phyloP scores from a whole-genome alignment of 2,888 invertebrate genomes.

The Belgica antarctica region DNA sequence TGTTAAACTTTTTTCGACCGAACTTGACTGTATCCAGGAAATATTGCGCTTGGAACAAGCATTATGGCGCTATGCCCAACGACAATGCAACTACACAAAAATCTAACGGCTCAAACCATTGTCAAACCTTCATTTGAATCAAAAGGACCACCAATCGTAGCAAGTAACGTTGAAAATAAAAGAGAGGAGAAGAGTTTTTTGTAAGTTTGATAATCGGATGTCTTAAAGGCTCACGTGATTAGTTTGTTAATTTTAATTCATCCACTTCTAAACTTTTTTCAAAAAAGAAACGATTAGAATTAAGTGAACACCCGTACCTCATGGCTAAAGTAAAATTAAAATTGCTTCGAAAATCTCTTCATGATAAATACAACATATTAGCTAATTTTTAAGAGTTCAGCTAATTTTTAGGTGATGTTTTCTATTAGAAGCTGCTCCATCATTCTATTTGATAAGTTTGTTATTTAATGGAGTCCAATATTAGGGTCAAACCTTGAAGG shows the following conservation, averaged over 20 bases:
- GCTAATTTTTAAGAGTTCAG: too few relatives aligned
- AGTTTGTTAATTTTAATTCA: too few relatives aligned
- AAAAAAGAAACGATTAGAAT: neutral
- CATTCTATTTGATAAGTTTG: too few relatives aligned
- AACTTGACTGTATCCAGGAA: conserved; percentile 4
- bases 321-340: too few relatives aligned
- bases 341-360: too few relatives aligned
- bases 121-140: conserved; percentile 54
- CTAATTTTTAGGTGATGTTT: too few relatives aligned
- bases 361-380: too few relatives aligned
- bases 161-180: conserved; percentile 45
- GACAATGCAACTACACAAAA: conserved; percentile 52
- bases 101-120: conserved; percentile 53
- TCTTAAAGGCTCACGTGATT: too few relatives aligned
- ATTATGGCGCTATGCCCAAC: conserved; percentile 56
- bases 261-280: too few relatives aligned
- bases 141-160: conserved; percentile 47
- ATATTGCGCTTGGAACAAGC: conserved; percentile 54
- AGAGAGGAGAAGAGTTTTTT: conserved; percentile 33
- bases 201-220: neutral
- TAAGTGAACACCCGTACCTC: conserved; percentile 7
- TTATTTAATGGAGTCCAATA: too few relatives aligned
- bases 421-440: too few relatives aligned
- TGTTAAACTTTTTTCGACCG: neutral
- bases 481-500: too few relatives aligned